Conservation (phyloP, 2,113 vertebrate genomes). For the Beaufortia kweichowensis region DNA sequence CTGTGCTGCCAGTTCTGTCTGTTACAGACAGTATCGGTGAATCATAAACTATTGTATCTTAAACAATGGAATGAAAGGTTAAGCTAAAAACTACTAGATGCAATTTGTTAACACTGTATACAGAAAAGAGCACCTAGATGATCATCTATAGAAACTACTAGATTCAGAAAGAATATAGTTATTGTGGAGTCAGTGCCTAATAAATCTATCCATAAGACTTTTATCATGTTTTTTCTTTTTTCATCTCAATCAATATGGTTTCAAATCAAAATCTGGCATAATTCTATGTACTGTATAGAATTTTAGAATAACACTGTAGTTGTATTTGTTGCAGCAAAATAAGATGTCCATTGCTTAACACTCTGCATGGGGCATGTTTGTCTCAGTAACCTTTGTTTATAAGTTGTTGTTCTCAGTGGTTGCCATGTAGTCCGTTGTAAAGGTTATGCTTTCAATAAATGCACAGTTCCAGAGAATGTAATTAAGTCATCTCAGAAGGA, state of each 20-base stretch:
- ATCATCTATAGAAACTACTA: neutral
- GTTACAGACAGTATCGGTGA: neutral
- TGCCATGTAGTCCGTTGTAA: constrained; percentile 47
- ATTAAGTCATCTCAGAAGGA: constrained; percentile 52
- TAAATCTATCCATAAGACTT: no score
- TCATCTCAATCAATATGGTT: no score
- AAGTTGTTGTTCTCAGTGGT: constrained; percentile 50
- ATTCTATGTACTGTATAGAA: no score
- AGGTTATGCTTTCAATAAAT: constrained; percentile 45
- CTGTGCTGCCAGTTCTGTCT: constrained; percentile 2
- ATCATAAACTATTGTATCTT: neutral
- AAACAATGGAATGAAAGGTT: neutral
- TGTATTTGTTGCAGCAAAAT: constrained; percentile 7
- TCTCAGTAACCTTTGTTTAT: constrained; percentile 44
- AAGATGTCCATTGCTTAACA: constrained; percentile 21
- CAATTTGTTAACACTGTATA: neutral
- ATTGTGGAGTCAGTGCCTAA: no score
- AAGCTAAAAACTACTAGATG: neutral
- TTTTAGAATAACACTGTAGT: neutral
- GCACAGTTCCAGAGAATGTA: constrained; percentile 41
- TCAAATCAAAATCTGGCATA: no score
- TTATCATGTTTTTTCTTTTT: no score
- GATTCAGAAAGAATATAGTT: neutral
- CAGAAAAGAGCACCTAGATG: no score
- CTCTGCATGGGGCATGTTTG: constrained; percentile 20